Evolutionary conservation across 2,797 vertebrate genomes (phyloP).

Genomic region (Lateolabrax maculatus): DNA sequence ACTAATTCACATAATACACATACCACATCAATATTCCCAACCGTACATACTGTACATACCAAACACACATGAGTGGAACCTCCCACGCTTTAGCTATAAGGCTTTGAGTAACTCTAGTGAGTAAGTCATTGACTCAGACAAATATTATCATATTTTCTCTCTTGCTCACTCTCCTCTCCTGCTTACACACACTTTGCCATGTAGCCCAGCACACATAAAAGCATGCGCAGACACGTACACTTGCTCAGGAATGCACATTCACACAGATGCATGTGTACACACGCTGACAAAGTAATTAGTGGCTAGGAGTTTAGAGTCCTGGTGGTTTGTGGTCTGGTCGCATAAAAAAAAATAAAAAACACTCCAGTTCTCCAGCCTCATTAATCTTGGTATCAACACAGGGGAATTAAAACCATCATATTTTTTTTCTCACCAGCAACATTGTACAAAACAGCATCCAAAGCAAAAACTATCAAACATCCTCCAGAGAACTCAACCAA

Average conservation of each 20-base stretch:
- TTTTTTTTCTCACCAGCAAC: constrained; percentile 14
- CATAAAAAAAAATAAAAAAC: constrained; percentile 45
- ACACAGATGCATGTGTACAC: constrained; percentile 42
- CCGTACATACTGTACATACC: constrained; percentile 73
- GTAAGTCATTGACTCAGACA: constrained; percentile 70
- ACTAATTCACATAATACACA: constrained; percentile 44
- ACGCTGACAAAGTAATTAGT: constrained; percentile 71
- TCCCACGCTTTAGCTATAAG: constrained; percentile 57
- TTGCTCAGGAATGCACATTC: constrained; percentile 41
- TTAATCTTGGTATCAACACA: constrained; percentile 69
- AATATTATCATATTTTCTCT: constrained; percentile 62
- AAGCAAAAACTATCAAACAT: constrained; percentile 27
- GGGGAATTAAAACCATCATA: constrained; percentile 50
- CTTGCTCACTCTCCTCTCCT: constrained; percentile 41
- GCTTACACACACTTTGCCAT: constrained; percentile 31
- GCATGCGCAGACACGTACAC: constrained; percentile 31
- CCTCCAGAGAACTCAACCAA: constrained; percentile 11
- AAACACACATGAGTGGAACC: constrained; percentile 57
- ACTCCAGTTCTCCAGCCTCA: constrained; percentile 65
- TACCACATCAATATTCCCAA: constrained; percentile 39
- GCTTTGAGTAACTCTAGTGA: constrained; percentile 63
- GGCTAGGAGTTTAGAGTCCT: constrained; percentile 62
- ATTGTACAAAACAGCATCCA: constrained; percentile 28
- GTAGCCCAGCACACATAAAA: constrained; percentile 22
- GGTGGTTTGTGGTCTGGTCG: constrained; percentile 71